phyloP scores from a whole-genome alignment of 2,113 vertebrate genomes.

The Labeo rohita region DNA sequence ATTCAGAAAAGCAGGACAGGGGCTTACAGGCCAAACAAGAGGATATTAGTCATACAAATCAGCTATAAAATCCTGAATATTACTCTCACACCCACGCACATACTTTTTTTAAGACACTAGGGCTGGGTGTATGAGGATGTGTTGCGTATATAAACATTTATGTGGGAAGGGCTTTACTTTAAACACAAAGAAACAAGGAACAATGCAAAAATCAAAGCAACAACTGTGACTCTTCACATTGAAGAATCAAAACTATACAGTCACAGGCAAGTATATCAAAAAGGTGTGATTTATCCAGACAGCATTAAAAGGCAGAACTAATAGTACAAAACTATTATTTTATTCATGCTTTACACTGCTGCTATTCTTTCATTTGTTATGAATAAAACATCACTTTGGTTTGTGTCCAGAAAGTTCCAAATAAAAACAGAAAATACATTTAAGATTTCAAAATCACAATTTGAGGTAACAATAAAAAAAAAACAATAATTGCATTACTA shows the following conservation, averaged over 20 bases:
- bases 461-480: no score
- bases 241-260: background rate
- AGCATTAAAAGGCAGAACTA: background rate
- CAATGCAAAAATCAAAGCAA: background rate
- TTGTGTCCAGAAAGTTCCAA: background rate
- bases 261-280: no score
- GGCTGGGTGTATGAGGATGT: background rate
- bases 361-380: background rate
- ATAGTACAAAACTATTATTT: background rate
- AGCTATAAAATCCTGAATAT: background rate
- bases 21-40: background rate
- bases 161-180: background rate
- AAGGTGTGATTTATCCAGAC: background rate
- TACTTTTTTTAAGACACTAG: background rate
- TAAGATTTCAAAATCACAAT: background rate
- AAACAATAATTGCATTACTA: background rate
- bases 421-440: background rate
- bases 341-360: background rate
- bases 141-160: background rate
- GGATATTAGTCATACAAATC: conserved; percentile 18
- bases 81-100: background rate
- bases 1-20: conserved; percentile 33
- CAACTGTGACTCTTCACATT: background rate
- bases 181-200: background rate
- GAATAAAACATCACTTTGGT: background rate